A percentile compares a stretch with the other conserved stretches of the same genome.
phyloP scores from a whole-genome alignment of 2,888 invertebrate species.

The Podabrus alpinus region DNA sequence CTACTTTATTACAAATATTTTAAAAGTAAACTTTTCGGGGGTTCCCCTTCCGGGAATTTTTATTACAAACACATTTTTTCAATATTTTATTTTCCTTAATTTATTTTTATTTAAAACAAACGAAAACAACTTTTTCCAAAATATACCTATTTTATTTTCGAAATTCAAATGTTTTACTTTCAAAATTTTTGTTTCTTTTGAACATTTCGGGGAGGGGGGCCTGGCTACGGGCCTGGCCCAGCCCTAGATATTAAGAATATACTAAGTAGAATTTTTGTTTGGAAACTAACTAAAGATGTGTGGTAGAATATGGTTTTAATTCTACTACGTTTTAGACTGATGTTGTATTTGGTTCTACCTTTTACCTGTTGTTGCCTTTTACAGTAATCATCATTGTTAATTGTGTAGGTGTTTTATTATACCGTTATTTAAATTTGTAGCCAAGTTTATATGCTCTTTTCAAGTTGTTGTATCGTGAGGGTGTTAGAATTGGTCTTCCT shows the following conservation, averaged over 20 bases:
- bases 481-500: background rate
- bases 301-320: background rate
- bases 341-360: background rate
- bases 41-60: no score
- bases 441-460: background rate
- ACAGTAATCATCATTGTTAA: background rate
- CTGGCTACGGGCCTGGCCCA: no score
- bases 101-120: no score
- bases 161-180: no score
- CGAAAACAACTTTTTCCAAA: no score
- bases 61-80: no score
- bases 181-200: no score
- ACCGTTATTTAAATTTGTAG: background rate
- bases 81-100: no score
- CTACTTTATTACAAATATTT: no score
- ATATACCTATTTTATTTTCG: no score
- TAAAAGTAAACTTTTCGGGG: no score
- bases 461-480: background rate
- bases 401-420: background rate
- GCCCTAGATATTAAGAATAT: background rate
- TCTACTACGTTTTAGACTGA: conserved; percentile 9
- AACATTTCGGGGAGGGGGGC: no score
- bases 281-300: background rate
- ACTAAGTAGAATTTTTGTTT: background rate
- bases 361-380: conserved; percentile 8